A percentile compares a stretch with the other conserved stretches of the same genome.
Evolutionary conservation across 2,797 vertebrate species (phyloP).

Genomic region (Pseudomugil tenellus): DNA sequence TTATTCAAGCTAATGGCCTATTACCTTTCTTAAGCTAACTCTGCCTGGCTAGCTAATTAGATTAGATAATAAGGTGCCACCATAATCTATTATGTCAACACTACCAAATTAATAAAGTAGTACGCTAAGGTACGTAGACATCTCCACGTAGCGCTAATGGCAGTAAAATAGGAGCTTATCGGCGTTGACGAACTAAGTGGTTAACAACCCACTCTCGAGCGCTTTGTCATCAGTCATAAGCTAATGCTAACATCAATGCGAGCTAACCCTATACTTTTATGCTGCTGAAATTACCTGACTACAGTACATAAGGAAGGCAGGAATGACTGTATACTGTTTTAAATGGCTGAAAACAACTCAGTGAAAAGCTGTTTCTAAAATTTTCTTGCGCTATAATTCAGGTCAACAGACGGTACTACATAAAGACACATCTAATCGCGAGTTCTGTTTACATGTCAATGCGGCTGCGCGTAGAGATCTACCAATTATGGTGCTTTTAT

Average conservation of each 20-base stretch:
- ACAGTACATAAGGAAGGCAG: too few species aligned
- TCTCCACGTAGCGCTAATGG: background rate
- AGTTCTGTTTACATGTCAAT: constrained; percentile 80
- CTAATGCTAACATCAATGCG: constrained; percentile 43
- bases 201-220: constrained; percentile 27
- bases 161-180: background rate
- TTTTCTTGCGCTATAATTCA: background rate
- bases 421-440: constrained; percentile 32
- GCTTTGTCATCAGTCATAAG: constrained; percentile 37
- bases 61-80: background rate
- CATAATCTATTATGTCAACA: constrained; percentile 24
- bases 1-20: constrained; percentile 43
- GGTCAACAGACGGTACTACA: constrained; percentile 7
- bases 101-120: background rate
- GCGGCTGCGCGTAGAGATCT: constrained; percentile 68
- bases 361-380: background rate
- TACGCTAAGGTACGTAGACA: background rate
- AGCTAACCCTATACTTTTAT: constrained; percentile 13
- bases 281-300: background rate
- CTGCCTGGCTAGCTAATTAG: constrained; percentile 27
- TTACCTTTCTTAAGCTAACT: constrained; percentile 36
- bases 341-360: background rate
- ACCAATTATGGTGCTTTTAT: constrained; percentile 2
- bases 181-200: constrained; percentile 16
- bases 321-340: background rate